phyloP scores from a whole-genome alignment of 2,888 invertebrate species.

The Tiliacea aurago region DNA sequence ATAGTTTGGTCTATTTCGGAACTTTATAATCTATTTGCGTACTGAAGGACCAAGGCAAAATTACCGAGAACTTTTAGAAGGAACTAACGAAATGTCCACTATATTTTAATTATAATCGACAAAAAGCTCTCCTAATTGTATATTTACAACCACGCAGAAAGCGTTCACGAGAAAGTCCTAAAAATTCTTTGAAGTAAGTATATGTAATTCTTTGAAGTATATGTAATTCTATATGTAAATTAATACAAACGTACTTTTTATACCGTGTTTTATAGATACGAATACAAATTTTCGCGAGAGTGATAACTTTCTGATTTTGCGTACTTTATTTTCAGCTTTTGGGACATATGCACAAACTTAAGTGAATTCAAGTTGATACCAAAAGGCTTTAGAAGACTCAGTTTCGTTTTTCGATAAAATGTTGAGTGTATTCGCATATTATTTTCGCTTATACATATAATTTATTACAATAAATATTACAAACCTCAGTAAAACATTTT shows the following conservation, averaged over 20 bases:
- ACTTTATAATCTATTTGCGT: neutral
- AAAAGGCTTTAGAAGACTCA: neutral
- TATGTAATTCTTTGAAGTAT: constrained; percentile 36
- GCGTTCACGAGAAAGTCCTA: constrained; percentile 8
- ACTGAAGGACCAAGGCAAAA: neutral
- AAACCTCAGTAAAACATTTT: neutral
- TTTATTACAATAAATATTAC: neutral
- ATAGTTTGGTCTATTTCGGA: neutral
- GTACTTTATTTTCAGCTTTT: constrained; percentile 16
- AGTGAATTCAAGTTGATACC: neutral
- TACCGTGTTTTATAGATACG: constrained; percentile 1
- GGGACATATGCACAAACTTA: neutral
- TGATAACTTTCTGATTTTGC: constrained; percentile 19
- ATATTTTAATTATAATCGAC: neutral
- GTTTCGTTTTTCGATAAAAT: neutral
- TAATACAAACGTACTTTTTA: constrained; percentile 37
- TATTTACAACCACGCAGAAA: constrained; percentile 19
- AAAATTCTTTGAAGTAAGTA: constrained; percentile 41
- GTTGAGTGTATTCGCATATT: neutral
- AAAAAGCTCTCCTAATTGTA: constrained; percentile 15
- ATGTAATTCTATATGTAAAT: constrained; percentile 42
- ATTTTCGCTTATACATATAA: neutral
- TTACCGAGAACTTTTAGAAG: neutral
- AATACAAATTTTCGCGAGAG: constrained; percentile 8
- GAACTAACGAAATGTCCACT: neutral